Percentiles rank a stretch among this genome's conserved stretches.
These are phyloP conservation scores for Limenitis camilla DNA, from an alignment of 2,888 invertebrate genomes.

Conservation along the genomic window DNA sequence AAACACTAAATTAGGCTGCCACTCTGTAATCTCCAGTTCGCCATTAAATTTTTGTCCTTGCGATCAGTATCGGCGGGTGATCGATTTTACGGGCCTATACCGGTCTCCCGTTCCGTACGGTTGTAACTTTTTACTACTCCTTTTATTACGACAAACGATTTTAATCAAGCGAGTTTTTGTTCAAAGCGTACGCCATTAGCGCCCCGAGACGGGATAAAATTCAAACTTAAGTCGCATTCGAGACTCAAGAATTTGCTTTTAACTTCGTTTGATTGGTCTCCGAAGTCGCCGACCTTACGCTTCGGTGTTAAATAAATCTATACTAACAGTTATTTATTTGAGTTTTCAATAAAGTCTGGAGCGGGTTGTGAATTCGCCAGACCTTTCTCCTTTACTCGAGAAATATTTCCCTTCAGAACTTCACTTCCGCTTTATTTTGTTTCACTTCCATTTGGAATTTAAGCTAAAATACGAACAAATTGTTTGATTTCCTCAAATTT, in stretches of 20 bases:
- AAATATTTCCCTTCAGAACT: constrained; percentile 4
- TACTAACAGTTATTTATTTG: constrained; percentile 29
- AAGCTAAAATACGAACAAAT: neutral
- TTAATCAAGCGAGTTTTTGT: constrained; percentile 74
- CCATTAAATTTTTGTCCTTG: constrained; percentile 63
- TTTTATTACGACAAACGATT: constrained; percentile 75
- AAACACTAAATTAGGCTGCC: constrained; percentile 44
- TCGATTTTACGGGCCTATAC: constrained; percentile 71
- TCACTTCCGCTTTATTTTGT: constrained; percentile 3
- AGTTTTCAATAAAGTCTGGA: constrained; percentile 31
- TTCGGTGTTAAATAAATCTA: constrained; percentile 37
- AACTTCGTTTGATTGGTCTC: constrained; percentile 58
- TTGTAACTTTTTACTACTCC: constrained; percentile 71
- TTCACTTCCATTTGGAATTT: neutral
- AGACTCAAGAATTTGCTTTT: constrained; percentile 62
- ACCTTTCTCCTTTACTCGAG: constrained; percentile 1
- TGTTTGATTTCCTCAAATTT: too few species aligned
- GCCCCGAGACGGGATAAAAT: constrained; percentile 62
- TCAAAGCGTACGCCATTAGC: constrained; percentile 63
- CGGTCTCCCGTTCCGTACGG: constrained; percentile 59
- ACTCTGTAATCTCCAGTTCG: constrained; percentile 45
- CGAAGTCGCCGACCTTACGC: constrained; percentile 38
- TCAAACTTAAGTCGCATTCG: constrained; percentile 58
- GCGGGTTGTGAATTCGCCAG: constrained; percentile 4
- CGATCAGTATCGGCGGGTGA: constrained; percentile 64